Evolutionary conservation across 2,113 vertebrate genomes (phyloP).

Genomic region (Grantiella picta): DNA sequence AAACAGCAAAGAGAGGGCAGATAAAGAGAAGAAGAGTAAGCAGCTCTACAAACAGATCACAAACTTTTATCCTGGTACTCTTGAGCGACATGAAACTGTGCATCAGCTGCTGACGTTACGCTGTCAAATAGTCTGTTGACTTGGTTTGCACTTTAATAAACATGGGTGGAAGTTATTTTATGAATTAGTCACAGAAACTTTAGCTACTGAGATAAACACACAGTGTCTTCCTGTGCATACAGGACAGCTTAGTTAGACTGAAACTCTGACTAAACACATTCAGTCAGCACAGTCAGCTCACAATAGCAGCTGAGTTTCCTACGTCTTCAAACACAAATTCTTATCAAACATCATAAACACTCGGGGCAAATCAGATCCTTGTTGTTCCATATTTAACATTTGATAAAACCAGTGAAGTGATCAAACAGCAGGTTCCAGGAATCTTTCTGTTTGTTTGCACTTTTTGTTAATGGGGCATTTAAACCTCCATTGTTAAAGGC

Average conservation of each 20-base stretch:
- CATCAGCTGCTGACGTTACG: not conserved
- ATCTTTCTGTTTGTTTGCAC: not conserved
- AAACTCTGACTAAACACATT: conserved; percentile 65
- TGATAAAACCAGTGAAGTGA: not conserved
- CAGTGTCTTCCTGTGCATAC: conserved; percentile 8
- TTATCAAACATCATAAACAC: not conserved
- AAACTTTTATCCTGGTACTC: not conserved
- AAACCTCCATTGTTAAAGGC: not conserved
- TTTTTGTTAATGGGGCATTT: not conserved
- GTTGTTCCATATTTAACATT: not conserved
- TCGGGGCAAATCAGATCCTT: not conserved
- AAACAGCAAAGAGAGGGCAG: not conserved
- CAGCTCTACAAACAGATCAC: not conserved
- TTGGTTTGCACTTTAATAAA: not conserved
- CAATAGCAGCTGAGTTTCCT: not conserved
- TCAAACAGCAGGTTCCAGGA: not conserved
- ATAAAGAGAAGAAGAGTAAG: not conserved
- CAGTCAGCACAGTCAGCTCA: conserved; percentile 6
- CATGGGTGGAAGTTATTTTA: not conserved
- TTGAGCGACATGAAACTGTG: not conserved
- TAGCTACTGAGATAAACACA: not conserved
- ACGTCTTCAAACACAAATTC: not conserved
- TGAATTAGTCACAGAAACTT: conserved; percentile 3
- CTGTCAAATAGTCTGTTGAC: not conserved
- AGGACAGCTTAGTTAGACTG: conserved; percentile 17